A percentile compares a stretch with the other conserved stretches of the same genome.
These are phyloP conservation scores for Melitaea cinxia DNA, from an alignment of 1,140 invertebrate genomes.

Conservation along the genomic window DNA sequence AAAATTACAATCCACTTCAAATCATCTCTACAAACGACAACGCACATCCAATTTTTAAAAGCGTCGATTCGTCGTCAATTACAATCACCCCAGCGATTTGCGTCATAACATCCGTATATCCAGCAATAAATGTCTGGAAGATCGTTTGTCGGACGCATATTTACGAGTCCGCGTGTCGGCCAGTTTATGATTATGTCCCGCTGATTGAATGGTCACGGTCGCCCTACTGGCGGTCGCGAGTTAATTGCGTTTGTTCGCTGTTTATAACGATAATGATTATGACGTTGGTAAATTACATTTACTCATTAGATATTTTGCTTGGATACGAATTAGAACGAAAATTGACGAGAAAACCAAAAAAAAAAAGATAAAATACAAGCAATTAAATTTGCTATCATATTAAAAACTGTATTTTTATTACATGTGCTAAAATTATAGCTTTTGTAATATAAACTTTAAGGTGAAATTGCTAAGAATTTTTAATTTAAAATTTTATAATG, in stretches of 20 bases:
- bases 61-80: constrained; percentile 44
- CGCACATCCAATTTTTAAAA: constrained; percentile 26
- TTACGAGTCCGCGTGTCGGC: constrained; percentile 55
- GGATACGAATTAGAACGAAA: no score
- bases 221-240: constrained; percentile 46
- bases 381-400: no score
- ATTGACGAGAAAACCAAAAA: no score
- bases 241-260: constrained; percentile 29
- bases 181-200: constrained; percentile 73
- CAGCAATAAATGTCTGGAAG: constrained; percentile 59
- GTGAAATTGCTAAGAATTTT: no score
- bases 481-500: no score
- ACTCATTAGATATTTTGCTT: no score
- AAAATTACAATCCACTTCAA: background rate
- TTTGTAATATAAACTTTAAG: no score
- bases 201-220: constrained; percentile 74
- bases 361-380: no score
- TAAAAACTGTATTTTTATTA: no score
- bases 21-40: background rate
- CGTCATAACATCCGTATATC: constrained; percentile 56
- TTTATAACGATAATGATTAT: constrained; percentile 28
- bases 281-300: background rate
- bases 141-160: constrained; percentile 48
- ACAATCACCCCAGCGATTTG: constrained; percentile 57
- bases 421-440: no score